Percentiles rank a stretch among this genome's conserved stretches.
Evolutionary conservation across 2,113 vertebrate species (phyloP).

Genomic region (Cheirogaleus medius): DNA sequence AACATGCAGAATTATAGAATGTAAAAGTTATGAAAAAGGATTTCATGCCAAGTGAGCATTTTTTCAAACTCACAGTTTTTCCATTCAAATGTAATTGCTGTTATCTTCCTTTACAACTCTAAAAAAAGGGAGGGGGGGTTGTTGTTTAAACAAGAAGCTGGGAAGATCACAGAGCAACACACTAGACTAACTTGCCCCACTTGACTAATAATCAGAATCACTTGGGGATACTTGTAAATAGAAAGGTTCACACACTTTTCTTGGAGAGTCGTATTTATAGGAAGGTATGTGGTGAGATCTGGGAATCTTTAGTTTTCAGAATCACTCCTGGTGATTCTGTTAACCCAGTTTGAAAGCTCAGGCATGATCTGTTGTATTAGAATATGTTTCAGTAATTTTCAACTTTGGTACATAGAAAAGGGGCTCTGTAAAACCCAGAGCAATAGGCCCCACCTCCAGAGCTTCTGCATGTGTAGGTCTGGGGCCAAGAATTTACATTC

Average conservation of each 20-base stretch:
- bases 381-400: neutral
- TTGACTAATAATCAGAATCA: neutral
- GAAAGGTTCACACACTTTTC: neutral
- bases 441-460: neutral
- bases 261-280: neutral
- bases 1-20: neutral
- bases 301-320: neutral
- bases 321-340: neutral
- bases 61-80: neutral
- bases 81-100: neutral
- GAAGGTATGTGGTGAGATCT: rapidly evolving
- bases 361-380: neutral
- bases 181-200: neutral
- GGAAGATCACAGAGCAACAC: neutral
- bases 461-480: neutral
- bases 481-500: neutral
- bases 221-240: neutral
- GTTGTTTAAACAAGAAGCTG: neutral
- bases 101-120: neutral
- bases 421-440: neutral
- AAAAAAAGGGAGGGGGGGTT: neutral
- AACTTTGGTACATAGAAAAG: neutral
- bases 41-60: neutral
- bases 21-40: neutral
- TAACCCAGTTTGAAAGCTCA: neutral